phyloP scores from a whole-genome alignment of 2,113 vertebrate species.

The Oceanites oceanicus region DNA sequence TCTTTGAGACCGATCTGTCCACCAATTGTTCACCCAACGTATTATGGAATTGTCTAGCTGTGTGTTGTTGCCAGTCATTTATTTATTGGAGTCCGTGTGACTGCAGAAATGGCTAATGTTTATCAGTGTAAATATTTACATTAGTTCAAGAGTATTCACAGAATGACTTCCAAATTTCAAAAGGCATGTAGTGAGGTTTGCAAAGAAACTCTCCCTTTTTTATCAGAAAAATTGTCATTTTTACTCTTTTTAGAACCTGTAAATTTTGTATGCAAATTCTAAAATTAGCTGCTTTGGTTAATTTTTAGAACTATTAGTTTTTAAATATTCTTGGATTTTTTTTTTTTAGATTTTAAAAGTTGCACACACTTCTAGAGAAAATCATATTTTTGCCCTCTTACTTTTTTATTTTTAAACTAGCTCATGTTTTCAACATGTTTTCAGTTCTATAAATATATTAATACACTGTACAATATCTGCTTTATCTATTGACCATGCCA shows the following conservation, averaged over 20 bases:
- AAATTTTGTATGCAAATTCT: neutral
- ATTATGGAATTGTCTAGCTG: neutral
- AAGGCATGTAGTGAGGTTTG: neutral
- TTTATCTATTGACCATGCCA: neutral
- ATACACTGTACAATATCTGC: neutral
- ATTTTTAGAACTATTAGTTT: neutral
- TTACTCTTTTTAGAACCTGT: neutral
- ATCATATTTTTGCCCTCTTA: neutral
- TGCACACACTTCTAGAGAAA: neutral
- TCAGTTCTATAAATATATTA: neutral
- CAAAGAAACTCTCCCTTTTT: neutral
- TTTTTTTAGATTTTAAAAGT: neutral
- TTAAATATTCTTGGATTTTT: neutral
- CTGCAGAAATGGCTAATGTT: neutral
- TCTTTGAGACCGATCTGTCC: neutral
- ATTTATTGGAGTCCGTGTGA: neutral
- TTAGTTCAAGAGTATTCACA: neutral
- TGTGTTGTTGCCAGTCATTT: neutral
- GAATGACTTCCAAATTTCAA: neutral
- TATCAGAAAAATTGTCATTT: neutral
- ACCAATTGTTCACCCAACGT: accelerated
- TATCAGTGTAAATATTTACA: neutral
- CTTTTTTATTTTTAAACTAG: neutral
- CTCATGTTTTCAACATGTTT: neutral
- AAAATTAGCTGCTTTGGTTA: neutral